Evolutionary conservation across 2,797 vertebrate genomes (phyloP), one percentile per base, ranked within the genome.

Genomic region (Sitta carolinensis): DNA sequence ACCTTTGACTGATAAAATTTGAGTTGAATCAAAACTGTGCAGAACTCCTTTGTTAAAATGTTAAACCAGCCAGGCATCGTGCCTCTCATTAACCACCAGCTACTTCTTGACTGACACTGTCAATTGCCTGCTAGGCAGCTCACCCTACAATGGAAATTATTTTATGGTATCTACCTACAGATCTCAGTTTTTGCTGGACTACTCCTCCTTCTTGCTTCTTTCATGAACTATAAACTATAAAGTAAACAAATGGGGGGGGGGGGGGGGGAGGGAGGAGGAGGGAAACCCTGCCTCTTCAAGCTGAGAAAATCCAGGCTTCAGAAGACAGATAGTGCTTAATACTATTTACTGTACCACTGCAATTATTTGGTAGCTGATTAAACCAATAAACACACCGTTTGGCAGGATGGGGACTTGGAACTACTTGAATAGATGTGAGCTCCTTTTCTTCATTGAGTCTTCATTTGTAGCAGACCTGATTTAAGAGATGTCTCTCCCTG

Each of bases 311-410:
- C 77, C 93, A 94, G 83, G 61, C 47, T 95, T 80, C 52, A 17
- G 68, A 84, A 77, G 77, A 79, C 27, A 55, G 70, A 82, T 32
- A 59, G 55, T 10, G 80, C 72, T 84, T 91, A 90, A 90, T 51
- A 32, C 52, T 90, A 72, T 94, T 96, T 89, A 93, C 67, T 42
- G 69, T 51, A 47, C 63, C 36, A 27, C 74, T 64, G 55, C 73
- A 89, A 94, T 89, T 91, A 92, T 94, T 89, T 82, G 54, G 90
- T 91, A 91, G 61, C 68, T 93, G 85, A 94, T 94, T 63, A 93
- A 92, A 84, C 70, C 51, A 90, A 94, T 75, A 93, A 95, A 89
- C 85, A 91, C 23, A 84, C 7, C 2, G 9, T 80, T 89, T 87
- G 85, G 85, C 83, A 88, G 82, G 77, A 63, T 23, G 32, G 50